Conservation (phyloP, 2,113 vertebrate species). For the Pleuronectes platessa region DNA sequence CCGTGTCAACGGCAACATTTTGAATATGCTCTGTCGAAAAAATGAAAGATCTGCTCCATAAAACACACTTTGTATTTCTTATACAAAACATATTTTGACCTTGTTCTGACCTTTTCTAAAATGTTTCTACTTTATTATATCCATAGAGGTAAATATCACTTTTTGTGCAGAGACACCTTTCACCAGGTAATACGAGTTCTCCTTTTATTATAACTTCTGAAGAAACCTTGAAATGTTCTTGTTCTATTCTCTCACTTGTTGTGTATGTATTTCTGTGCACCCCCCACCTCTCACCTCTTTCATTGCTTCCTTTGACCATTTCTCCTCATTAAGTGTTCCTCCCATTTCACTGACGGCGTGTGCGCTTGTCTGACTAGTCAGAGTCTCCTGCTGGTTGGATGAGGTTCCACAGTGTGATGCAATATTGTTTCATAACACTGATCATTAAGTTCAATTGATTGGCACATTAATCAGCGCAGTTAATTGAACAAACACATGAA, state of each 20-base stretch:
- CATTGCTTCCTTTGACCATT: constrained; percentile 38
- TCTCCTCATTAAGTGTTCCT: constrained; percentile 60
- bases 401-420: constrained; percentile 51
- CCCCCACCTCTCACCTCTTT: constrained; percentile 10
- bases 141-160: neutral
- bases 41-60: neutral
- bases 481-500: constrained; percentile 68
- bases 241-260: neutral
- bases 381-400: constrained; percentile 51
- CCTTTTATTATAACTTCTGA: neutral
- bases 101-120: neutral
- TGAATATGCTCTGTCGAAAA: neutral
- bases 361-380: constrained; percentile 49
- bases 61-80: neutral
- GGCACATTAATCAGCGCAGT: constrained; percentile 68
- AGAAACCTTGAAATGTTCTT: neutral
- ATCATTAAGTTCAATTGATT: constrained; percentile 74
- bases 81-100: neutral
- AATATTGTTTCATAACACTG: constrained; percentile 63
- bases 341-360: constrained; percentile 38
- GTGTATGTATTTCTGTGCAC: neutral
- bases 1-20: neutral
- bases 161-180: neutral
- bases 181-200: neutral
- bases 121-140: neutral